These are phyloP conservation scores for Lithobates sylvaticus DNA, from an alignment of 2,797 vertebrate species.

Conservation along the genomic window DNA sequence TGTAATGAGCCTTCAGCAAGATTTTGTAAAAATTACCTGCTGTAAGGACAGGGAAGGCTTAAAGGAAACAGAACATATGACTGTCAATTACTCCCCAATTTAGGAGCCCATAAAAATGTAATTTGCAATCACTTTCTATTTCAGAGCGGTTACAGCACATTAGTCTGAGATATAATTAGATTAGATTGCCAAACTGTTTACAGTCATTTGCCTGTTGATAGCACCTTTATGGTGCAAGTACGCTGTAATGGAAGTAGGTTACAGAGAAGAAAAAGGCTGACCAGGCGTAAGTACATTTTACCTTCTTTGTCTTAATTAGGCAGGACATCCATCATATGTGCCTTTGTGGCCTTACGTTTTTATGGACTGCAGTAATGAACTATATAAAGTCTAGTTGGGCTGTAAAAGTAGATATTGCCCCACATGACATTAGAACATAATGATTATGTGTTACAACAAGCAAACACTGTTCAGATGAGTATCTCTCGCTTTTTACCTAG, in stretches of 20 bases:
- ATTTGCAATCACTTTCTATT: conserved; percentile 48
- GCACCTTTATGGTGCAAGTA: conserved; percentile 41
- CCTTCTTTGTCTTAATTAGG: conserved; percentile 4
- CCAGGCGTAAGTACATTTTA: conserved; percentile 1
- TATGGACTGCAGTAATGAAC: conserved; percentile 7
- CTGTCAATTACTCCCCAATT: conserved; percentile 49
- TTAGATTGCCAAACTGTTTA: conserved; percentile 45
- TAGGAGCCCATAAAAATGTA: conserved; percentile 47
- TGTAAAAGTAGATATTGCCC: not conserved
- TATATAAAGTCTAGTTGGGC: not conserved
- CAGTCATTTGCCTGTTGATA: conserved; percentile 30
- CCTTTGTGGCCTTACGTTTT: not conserved
- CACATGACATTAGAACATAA: not conserved
- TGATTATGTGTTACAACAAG: too few relatives aligned
- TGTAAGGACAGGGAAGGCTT: conserved; percentile 4
- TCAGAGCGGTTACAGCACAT: conserved; percentile 47
- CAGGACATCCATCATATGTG: not conserved
- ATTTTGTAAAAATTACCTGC: not conserved
- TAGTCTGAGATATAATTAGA: conserved; percentile 52
- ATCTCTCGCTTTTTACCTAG: too few relatives aligned
- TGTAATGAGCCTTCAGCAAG: not conserved
- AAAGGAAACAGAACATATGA: conserved; percentile 49
- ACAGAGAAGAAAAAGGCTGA: conserved; percentile 13
- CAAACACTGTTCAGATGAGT: too few relatives aligned
- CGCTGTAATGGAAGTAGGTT: conserved; percentile 37